Evolutionary conservation across 37 sponge, comb jelly and placozoan genomes (phyloP), one percentile per base, ranked within the genome.

Genomic region (Aphrocallistes beatrix): DNA sequence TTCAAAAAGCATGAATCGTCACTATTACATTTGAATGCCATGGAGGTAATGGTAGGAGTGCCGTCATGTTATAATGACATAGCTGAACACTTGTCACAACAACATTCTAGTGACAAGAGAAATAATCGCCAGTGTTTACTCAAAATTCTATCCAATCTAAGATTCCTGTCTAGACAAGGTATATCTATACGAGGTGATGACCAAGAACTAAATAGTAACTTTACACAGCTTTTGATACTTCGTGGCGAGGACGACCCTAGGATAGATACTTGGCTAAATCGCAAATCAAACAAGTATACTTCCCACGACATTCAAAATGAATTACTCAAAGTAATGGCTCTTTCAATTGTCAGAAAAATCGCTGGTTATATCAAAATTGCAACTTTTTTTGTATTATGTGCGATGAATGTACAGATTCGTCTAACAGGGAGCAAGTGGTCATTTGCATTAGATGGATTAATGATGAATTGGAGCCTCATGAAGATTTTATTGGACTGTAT

Each of bases 401-500:
- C 21, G 87, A 86, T 39, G 87, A 86, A 51, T 51, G 69, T 37
- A 86, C 87, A 34, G 87, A 86, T 83, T 36, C 50, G 34, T 51
- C 69, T 9, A 86, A 81, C 37, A 86, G 81, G 28, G 87, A 86
- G 83, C 87, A 86, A 39, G 48, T 86, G 37, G 87, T 86, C 36
- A 82, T 82, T 83, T 42, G 51, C 36, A 36, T 84, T 50, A 30
- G 87, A 34, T 82, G 51, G 69, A 83, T 86, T 23, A 51, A 86
- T 39, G 19, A 28, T 6, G 51, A 86, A 9, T 51, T 82, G 16
- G 86, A 81, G 39, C 50, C 60, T 10, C 48, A 84, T 81, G 90
- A 90, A 84, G 87, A 90, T 13, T 6, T 90, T 1, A 45, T 90
- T 36, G 90, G 87, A 0, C 37, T 90, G 39, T 87, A 90, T 81